Evolutionary conservation across 2,113 vertebrate genomes (phyloP).

Genomic region (Antechinus flavipes): DNA sequence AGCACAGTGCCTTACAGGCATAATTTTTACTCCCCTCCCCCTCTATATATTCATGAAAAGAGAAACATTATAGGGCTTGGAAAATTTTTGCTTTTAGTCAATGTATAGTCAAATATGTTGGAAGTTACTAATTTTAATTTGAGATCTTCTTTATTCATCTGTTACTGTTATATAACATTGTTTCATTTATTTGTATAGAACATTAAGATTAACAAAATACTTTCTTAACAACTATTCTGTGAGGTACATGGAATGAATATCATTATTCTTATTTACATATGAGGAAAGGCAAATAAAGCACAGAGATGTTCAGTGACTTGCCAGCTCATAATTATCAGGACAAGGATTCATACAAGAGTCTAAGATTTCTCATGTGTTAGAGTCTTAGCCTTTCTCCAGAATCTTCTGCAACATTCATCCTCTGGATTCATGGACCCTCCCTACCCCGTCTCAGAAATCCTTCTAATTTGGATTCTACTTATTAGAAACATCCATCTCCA

Average conservation of each 20-base stretch:
- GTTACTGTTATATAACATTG: background rate
- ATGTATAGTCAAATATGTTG: background rate
- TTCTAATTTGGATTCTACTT: background rate
- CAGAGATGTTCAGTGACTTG: background rate
- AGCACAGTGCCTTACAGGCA: background rate
- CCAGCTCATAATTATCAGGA: background rate
- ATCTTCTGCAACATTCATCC: background rate
- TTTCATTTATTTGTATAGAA: background rate
- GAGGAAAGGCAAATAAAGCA: background rate
- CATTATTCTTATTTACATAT: background rate
- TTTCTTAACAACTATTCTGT: background rate
- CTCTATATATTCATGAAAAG: background rate
- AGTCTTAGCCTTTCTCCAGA: background rate
- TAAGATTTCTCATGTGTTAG: background rate
- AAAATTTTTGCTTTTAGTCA: background rate
- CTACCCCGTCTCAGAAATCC: background rate
- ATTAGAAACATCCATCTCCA: background rate
- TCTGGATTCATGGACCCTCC: background rate
- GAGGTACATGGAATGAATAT: background rate
- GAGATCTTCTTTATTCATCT: background rate
- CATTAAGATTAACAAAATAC: background rate
- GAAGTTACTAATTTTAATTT: background rate
- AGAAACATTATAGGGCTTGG: background rate
- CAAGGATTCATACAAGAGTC: background rate
- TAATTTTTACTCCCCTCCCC: background rate